Evolutionary conservation across 2,888 invertebrate genomes (phyloP), one percentile per base, ranked within the genome.

Genomic region (Hemistola chrysoprasaria): DNA sequence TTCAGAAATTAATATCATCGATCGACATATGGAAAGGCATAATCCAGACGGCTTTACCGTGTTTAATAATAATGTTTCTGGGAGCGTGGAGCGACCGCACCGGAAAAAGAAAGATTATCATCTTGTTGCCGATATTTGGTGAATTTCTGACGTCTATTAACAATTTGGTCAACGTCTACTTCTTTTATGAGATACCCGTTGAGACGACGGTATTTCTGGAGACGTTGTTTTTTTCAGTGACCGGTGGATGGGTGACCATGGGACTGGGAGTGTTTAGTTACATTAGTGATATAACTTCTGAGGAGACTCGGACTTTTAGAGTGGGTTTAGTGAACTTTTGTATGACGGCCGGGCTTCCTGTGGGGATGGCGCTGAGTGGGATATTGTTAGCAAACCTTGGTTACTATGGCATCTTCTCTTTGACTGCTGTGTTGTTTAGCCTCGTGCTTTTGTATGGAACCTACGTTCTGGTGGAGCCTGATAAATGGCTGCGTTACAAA

Each of bases 371-470:
- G 0, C 42, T 90, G 30, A 90, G 91, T 47, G 92, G 92, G 0
- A 66, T 88, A 6, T 58, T 92, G 26, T 50, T 87, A 11, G 66
- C 73, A 38, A 72, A 56, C 22, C 62, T 86, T 63, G 90, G 90
- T 1, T 90, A 87, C 49, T 90, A 89, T 45, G 85, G 81, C 23
- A 71, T 89, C 40, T 90, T 90, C 47, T 62, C 78, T 0, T 72
- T 78, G 61, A 87, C 87, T 0, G 60, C 73, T 1, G 54, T 55
- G 0, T 49, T 86, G 57, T 83, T 91, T 30, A 56, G 92, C 3
- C 61, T 95, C 26, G 92, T 94, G 24, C 90, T 95, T 34, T 63
- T 91, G 24, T 95, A 95, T 56, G 95, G 95, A 0, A 83, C 92
- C 27, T 91, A 92, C 43, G 90, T 91, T 37, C 89, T 96, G 49